Base-by-base conservation (phyloP, 2,797 vertebrate species). In the Phrynocephalus vlangalii region DNA sequence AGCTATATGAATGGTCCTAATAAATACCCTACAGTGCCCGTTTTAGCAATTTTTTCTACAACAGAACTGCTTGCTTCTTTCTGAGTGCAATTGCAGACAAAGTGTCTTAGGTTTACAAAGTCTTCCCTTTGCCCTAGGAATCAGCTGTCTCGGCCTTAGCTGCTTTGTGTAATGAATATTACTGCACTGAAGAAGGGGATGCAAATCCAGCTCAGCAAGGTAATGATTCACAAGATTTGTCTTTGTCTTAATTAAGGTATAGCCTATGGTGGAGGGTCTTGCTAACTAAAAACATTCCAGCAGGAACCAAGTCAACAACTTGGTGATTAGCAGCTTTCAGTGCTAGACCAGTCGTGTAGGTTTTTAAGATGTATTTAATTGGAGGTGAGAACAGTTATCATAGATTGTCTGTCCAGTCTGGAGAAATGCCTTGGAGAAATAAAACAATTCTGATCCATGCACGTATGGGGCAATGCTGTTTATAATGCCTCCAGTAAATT, bases 121-220 rank as follows among this genome's bases (percentile, higher is more conserved):
- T 68, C 89, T 85, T 90, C 28, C 6, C 73, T 94, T 16, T 89
- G 44, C 95, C 96, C 33, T 83, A 99, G 99, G 97, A 96, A 44
- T 94, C 96, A 0, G 96, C 97, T 0, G 96, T 99, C 2, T 95
- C 96, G 0, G 98, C 99, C 0, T 95, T 99, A 91, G 96, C 97
- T 0, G 97, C 98, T 0, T 94, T 99, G 91, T 98, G 98, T 95
- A 95, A 95, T 77, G 97, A 98, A 87, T 98, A 97, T 94, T 98
- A 98, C 92, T 91, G 95, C 95, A 88, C 68, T 3, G 93, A 95
- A 48, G 89, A 92, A 0, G 97, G 97, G 89, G 95, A 95, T 89
- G 97, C 96, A 0, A 95, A 97, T 91, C 83, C 96, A 56, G 91
- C 96, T 52, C 93, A 96, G 38, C 98, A 98, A 93, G 97, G 99